Base-by-base conservation (phyloP, 2,888 invertebrate species). In the Ophion obscuratus region DNA sequence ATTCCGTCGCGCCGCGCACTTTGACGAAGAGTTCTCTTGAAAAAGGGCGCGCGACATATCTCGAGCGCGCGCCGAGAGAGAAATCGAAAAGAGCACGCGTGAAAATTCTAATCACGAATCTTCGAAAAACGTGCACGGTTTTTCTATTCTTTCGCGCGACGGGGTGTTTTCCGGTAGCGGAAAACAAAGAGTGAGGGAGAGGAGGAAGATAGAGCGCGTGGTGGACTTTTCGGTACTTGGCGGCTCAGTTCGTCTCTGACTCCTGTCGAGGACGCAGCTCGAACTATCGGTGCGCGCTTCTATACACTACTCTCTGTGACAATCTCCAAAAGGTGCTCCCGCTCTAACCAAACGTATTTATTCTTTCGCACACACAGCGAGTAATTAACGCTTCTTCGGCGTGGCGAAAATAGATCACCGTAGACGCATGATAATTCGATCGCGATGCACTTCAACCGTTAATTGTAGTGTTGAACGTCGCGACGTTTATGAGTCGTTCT, bases 1-100 rank as follows among this genome's bases (percentile, higher is more conserved):
- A 91, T 91, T 89, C 86, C 87, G 90, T 89, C 92, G 92, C 92
- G 92, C 89, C 89, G 91, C 90, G 90, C 84, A 84, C 87, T 82
- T 88, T 31, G 14, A 75, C 66, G 64, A 61, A 53, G 47, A 59
- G 62, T 31, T 66, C 80, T 68, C 36, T 47, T 7, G 40, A 67
- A 36, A 68, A 61, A 9, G 11, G 24, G 53, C 70, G 64, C 20
- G 67, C 47, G 36, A 36, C 5, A 20, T 2, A 24, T 47, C 20
- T 20, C 20, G 70, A 20, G 24, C 20, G 40, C 7, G 57, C 47
- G 78, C 9, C 31, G 44, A 0, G 71, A 76, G 77, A 73, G 31
- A 73, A 62, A 76, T 14, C 14, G 14, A 47, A 64, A 61, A 31
- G 11, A 4, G 53, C 53, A 53, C 27, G 27, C 53, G 53, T 53